Evolutionary conservation across 2,888 invertebrate genomes (phyloP).

Genomic region (Brachycybe producta): DNA sequence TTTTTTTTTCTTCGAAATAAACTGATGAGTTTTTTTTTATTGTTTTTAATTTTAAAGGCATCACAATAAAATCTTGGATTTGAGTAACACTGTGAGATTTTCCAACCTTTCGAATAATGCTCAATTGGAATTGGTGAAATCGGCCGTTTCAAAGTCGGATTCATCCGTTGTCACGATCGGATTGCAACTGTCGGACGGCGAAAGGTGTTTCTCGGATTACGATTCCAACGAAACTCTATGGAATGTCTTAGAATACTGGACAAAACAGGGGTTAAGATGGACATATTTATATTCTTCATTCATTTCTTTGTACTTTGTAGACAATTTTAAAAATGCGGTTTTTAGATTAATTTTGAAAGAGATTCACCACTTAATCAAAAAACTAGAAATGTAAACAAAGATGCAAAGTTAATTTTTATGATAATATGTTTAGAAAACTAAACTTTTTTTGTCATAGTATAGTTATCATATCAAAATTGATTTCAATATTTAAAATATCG

Average conservation of each 20-base stretch:
- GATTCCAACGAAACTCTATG: conserved; percentile 42
- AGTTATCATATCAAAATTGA: no score
- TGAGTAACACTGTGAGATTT: conserved; percentile 63
- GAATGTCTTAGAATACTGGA: conserved; percentile 40
- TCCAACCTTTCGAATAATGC: conserved; percentile 84
- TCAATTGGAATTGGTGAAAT: conserved; percentile 64
- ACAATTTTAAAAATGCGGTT: no score
- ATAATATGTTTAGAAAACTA: not conserved
- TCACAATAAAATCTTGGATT: conserved; percentile 63
- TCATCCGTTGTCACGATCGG: conserved; percentile 57
- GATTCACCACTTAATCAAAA: no score
- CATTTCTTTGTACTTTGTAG: no score
- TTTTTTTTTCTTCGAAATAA: not conserved
- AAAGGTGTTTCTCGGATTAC: conserved; percentile 47
- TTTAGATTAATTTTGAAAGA: not conserved
- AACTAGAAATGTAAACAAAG: no score
- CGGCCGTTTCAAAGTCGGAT: conserved; percentile 44
- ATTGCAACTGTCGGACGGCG: conserved; percentile 61
- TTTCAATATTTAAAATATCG: no score
- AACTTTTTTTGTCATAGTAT: not conserved
- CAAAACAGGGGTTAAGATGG: conserved; percentile 24
- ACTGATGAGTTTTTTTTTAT: conserved; percentile 6
- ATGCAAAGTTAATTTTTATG: not conserved
- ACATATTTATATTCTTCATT: conserved; percentile 1
- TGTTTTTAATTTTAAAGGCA: conserved; percentile 40